A percentile compares a stretch with the other conserved stretches of the same genome.
These are phyloP conservation scores for Dryobates pubescens DNA, from an alignment of 2,797 vertebrate genomes.

Conservation along the genomic window DNA sequence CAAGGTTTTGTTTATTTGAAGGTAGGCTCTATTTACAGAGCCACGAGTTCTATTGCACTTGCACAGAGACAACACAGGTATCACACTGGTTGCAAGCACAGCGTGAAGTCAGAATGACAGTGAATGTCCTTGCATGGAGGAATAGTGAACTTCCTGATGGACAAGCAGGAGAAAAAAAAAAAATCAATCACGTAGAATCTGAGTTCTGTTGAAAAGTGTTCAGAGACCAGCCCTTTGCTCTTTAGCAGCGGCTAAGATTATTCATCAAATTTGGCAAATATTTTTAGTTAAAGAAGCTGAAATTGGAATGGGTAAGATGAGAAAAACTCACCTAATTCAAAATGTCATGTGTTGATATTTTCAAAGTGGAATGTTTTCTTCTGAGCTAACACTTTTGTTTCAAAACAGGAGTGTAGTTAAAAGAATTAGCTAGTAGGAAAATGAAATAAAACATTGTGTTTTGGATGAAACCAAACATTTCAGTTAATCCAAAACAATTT, in stretches of 20 bases:
- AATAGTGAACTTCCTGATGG: background rate
- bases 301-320: slow-evolving; percentile 26
- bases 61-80: fast-evolving
- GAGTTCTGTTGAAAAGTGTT: background rate
- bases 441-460: slow-evolving; percentile 41
- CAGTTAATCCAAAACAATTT: slow-evolving; percentile 49
- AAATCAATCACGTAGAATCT: background rate
- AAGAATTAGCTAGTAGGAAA: slow-evolving; percentile 51
- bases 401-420: slow-evolving; percentile 44
- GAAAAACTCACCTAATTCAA: slow-evolving; percentile 50
- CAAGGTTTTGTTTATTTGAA: background rate
- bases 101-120: background rate
- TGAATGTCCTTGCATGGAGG: background rate
- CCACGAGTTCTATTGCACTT: background rate
- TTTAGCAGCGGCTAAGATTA: slow-evolving; percentile 42
- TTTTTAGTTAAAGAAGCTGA: slow-evolving; percentile 24
- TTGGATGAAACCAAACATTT: slow-evolving; percentile 48
- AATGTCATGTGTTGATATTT: slow-evolving; percentile 63
- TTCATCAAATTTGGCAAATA: slow-evolving; percentile 56
- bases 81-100: background rate
- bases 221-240: slow-evolving; percentile 6
- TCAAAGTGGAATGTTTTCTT: slow-evolving; percentile 61
- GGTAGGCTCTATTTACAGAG: background rate
- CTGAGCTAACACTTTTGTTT: slow-evolving; percentile 57
- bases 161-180: background rate